These are phyloP conservation scores for Cantharis rustica DNA, from an alignment of 2,888 invertebrate genomes.

Conservation along the genomic window DNA sequence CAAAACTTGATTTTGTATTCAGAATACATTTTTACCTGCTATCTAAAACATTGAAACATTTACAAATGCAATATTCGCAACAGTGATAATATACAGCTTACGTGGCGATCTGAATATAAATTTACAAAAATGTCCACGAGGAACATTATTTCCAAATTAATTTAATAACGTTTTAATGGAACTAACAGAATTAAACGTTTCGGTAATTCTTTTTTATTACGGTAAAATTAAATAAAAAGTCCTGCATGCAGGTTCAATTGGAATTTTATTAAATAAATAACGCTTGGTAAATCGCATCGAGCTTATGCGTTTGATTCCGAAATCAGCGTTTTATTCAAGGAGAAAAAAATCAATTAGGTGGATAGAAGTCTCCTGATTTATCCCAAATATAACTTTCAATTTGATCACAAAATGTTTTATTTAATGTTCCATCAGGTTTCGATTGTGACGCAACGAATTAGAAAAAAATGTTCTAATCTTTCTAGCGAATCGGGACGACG, in stretches of 20 bases:
- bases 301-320: slow-evolving; percentile 12
- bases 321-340: slow-evolving; percentile 3
- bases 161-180: not conserved
- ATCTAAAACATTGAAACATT: slow-evolving; percentile 22
- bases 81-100: slow-evolving; percentile 18
- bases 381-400: not conserved
- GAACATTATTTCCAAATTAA: not conserved
- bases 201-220: not conserved
- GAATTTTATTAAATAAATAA: not conserved
- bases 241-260: not conserved
- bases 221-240: not conserved
- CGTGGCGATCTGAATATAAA: slow-evolving; percentile 17
- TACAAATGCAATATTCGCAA: slow-evolving; percentile 28
- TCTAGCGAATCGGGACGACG: not conserved
- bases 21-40: slow-evolving; percentile 23
- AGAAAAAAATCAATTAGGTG: not conserved
- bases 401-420: not conserved
- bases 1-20: slow-evolving; percentile 23
- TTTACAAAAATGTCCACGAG: not conserved
- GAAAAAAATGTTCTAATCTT: not conserved
- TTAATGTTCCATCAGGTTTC: not conserved
- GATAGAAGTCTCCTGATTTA: not conserved
- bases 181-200: not conserved
- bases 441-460: not conserved
- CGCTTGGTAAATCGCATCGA: slow-evolving; percentile 8